Percentiles rank a stretch among this genome's conserved stretches.
Conservation (phyloP, 1,140 invertebrate species). For the Penaeus indicus region DNA sequence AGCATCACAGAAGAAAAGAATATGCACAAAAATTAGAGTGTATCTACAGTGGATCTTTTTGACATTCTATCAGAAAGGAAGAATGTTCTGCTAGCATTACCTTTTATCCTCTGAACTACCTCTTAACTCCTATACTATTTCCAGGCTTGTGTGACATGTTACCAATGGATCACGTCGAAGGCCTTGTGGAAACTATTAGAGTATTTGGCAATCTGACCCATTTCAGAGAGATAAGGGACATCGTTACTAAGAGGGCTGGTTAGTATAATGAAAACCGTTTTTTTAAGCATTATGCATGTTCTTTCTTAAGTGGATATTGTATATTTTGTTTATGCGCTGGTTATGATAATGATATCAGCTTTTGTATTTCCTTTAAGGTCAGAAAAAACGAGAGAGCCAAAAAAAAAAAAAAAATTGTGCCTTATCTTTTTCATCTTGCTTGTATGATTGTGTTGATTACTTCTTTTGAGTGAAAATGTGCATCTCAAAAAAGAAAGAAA, state of each 20-base stretch:
- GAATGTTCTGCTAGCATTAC: background rate
- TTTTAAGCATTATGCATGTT: background rate
- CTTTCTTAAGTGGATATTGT: background rate
- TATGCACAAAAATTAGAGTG: no score
- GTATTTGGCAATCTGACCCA: slow-evolving; percentile 79
- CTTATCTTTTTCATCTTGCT: no score
- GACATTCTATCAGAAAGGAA: no score
- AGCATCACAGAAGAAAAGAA: no score
- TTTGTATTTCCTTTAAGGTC: background rate
- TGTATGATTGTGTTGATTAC: no score
- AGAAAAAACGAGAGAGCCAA: background rate
- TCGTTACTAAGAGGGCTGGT: slow-evolving; percentile 66
- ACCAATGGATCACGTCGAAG: slow-evolving; percentile 74
- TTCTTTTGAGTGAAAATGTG: no score
- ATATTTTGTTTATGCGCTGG: no score
- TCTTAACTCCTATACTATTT: background rate
- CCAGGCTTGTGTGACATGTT: slow-evolving; percentile 72
- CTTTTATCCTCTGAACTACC: background rate
- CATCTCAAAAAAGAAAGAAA: no score
- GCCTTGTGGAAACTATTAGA: slow-evolving; percentile 76
- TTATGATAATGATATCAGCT: background rate
- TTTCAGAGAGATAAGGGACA: slow-evolving; percentile 74
- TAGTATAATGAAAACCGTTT: background rate
- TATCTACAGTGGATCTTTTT: no score
- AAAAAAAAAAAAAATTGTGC: background rate